A percentile compares a stretch with the other conserved stretches of the same genome.
Conservation (phyloP, 2,888 invertebrate species). For the Drosophila aldrichi region DNA sequence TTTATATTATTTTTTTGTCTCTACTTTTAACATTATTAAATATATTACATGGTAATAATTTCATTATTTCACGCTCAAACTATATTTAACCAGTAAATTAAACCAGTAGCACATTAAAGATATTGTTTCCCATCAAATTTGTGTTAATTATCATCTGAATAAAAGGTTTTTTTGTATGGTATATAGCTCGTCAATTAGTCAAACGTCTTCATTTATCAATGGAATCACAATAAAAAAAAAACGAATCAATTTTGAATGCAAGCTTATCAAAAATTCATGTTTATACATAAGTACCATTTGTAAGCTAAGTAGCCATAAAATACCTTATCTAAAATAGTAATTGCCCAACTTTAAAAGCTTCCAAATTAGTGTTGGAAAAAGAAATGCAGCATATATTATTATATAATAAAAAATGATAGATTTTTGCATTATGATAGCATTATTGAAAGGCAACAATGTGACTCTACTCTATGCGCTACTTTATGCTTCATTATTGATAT, state of each 20-base stretch:
- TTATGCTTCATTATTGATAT: constrained; percentile 28
- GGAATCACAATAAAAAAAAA: neutral
- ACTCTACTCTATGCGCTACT: neutral
- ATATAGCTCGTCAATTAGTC: neutral
- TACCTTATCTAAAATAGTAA: neutral
- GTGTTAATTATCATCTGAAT: neutral
- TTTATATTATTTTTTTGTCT: no score
- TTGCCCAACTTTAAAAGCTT: neutral
- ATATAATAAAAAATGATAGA: constrained; percentile 33
- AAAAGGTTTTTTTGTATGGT: neutral
- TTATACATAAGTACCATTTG: neutral
- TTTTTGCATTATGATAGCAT: constrained; percentile 9
- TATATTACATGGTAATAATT: no score
- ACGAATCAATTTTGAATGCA: neutral
- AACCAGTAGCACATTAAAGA: neutral
- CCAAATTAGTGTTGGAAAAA: neutral
- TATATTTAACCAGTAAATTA: neutral
- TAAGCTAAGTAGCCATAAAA: neutral
- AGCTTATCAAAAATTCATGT: no score
- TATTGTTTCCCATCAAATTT: neutral
- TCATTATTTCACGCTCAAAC: no score
- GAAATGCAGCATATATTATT: constrained; percentile 14
- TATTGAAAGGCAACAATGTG: constrained; percentile 15
- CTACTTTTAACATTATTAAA: no score
- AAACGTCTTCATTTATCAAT: neutral